These are phyloP conservation scores for Sebastes elongatus DNA, from an alignment of 2,797 vertebrate species.

Conservation along the genomic window DNA sequence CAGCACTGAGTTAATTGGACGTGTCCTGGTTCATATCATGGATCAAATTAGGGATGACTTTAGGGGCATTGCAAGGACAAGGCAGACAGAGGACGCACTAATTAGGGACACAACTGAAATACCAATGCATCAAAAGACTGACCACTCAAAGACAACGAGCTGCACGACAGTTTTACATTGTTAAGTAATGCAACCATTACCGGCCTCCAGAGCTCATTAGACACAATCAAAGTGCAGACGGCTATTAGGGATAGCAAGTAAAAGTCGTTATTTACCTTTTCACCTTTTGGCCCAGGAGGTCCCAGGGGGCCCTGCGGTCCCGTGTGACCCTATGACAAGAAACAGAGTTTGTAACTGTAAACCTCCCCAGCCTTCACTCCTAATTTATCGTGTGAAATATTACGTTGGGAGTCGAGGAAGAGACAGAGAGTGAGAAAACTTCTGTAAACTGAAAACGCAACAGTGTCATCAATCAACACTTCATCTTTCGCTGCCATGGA, in stretches of 20 bases:
- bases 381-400: neutral
- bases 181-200: slow-evolving; percentile 6
- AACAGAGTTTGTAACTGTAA: neutral
- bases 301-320: slow-evolving; percentile 88
- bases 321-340: slow-evolving; percentile 86
- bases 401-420: neutral
- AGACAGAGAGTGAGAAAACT: neutral
- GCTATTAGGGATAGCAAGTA: slow-evolving; percentile 10
- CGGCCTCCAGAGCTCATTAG: slow-evolving; percentile 27
- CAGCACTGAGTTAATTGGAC: slow-evolving; percentile 51
- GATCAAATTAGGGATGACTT: slow-evolving; percentile 54
- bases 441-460: neutral
- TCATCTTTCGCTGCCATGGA: neutral
- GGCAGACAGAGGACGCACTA: slow-evolving; percentile 28
- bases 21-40: slow-evolving; percentile 43
- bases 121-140: slow-evolving; percentile 8
- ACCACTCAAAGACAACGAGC: slow-evolving; percentile 21
- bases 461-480: slow-evolving; percentile 4
- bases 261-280: slow-evolving; percentile 86
- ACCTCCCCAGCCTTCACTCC: neutral
- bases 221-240: slow-evolving; percentile 1
- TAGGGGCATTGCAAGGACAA: slow-evolving; percentile 35
- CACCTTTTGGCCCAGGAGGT: slow-evolving; percentile 90
- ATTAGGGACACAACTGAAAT: slow-evolving; percentile 46
- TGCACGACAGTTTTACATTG: neutral